phyloP scores from a whole-genome alignment of 1,140 invertebrate genomes.

The Zaprionus ornatus region DNA sequence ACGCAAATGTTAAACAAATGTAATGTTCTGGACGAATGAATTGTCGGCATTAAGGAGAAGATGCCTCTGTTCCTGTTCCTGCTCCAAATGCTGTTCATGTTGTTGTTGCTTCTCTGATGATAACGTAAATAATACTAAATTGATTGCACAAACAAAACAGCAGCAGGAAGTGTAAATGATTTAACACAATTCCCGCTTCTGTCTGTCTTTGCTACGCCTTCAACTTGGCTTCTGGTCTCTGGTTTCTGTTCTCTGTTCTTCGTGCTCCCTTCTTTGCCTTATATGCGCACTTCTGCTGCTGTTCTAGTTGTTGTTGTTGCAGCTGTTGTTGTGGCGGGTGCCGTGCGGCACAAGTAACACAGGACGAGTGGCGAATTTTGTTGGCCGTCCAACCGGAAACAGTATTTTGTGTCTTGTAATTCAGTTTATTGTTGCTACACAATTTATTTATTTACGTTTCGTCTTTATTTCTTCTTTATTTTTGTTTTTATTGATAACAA shows the following conservation, averaged over 20 bases:
- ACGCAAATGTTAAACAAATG: constrained; percentile 81
- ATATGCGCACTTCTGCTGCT: background rate
- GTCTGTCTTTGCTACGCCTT: constrained; percentile 43
- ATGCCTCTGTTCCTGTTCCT: constrained; percentile 3
- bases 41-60: constrained; percentile 54
- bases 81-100: background rate
- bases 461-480: constrained; percentile 33
- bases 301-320: constrained; percentile 4
- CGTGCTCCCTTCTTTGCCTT: constrained; percentile 1
- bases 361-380: constrained; percentile 42
- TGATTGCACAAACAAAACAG: constrained; percentile 81
- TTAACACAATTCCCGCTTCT: constrained; percentile 72
- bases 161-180: constrained; percentile 79
- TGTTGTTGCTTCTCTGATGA: constrained; percentile 38
- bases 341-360: constrained; percentile 29
- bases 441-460: constrained; percentile 53
- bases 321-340: constrained; percentile 7
- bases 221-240: constrained; percentile 50
- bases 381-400: constrained; percentile 65
- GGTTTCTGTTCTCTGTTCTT: constrained; percentile 18
- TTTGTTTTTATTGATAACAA: constrained; percentile 32
- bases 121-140: constrained; percentile 81
- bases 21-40: constrained; percentile 80
- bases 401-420: constrained; percentile 60
- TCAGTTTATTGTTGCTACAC: constrained; percentile 67